Evolutionary conservation across 2,888 invertebrate species (phyloP).

Genomic region (Brachynemurus nebulosus): DNA sequence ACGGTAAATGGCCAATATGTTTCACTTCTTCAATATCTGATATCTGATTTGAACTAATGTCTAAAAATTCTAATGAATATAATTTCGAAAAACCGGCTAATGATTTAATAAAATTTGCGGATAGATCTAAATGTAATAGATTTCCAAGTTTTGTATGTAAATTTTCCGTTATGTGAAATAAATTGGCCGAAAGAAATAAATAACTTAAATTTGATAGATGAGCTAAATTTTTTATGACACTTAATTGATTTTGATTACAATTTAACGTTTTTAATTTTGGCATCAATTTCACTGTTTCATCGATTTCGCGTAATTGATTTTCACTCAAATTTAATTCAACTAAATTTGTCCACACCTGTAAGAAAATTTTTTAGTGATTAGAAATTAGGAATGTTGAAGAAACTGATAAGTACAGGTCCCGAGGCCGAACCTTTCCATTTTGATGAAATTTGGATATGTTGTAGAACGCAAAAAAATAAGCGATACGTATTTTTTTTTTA

Average conservation of each 20-base stretch:
- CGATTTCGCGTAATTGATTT: constrained; percentile 63
- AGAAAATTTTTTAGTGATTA: too few relatives aligned
- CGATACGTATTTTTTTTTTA: too few relatives aligned
- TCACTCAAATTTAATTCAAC: constrained; percentile 60
- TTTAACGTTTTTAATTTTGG: constrained; percentile 57
- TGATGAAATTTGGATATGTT: too few relatives aligned
- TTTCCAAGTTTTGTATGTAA: constrained; percentile 81
- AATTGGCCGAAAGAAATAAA: constrained; percentile 69
- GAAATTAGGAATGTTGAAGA: too few relatives aligned
- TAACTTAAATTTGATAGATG: constrained; percentile 60
- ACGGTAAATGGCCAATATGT: constrained; percentile 66
- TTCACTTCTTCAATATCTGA: constrained; percentile 67
- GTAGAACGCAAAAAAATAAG: too few relatives aligned
- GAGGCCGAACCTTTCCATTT: too few relatives aligned
- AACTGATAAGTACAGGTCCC: too few relatives aligned
- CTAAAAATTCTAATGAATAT: constrained; percentile 72
- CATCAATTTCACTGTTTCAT: constrained; percentile 64
- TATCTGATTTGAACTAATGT: constrained; percentile 77
- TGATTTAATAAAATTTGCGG: constrained; percentile 66
- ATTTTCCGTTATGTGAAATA: constrained; percentile 53
- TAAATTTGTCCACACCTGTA: constrained; percentile 55
- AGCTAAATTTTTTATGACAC: constrained; percentile 60
- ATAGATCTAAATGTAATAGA: constrained; percentile 68
- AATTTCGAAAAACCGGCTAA: constrained; percentile 64
- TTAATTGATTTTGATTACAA: constrained; percentile 66